Evolutionary conservation across 2,888 invertebrate species (phyloP), one percentile per base, ranked within the genome.

Genomic region (Polydrusus cervinus): DNA sequence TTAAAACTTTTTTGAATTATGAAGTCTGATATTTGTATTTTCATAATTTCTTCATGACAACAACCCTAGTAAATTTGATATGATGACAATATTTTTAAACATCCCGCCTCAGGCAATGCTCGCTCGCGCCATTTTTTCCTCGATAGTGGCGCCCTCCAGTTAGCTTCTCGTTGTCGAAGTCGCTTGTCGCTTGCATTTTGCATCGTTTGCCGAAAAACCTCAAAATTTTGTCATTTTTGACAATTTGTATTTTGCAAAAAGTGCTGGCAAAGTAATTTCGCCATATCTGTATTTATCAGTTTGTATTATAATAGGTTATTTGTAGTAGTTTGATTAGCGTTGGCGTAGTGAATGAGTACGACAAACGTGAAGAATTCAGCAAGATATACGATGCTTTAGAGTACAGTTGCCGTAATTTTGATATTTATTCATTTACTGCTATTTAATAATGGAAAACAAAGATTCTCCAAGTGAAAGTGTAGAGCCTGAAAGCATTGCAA

Each of bases 201-300:
- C 10, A 30, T 51, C 34, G 18, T 40, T 64, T 25, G 53, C 14
- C 53, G 18, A 66, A 66, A 51, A 66, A 66, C 51, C 51, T 53
- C 53, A 66, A 53, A 66, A 38, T 66, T 66, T 53, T 66, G 66
- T 64, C 64, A 64, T 49, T 64, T 49, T 64, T 64, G 64, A 64
- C 64, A 64, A 66, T 38, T n/a, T 66, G 53, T 53, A 34, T 64
- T 49, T 49, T 45, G 40, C 43, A 34, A 45, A 68, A 57, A 68
- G 30, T 57, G 25, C 55, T 45, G n/a, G 14, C 43, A 30, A 68
- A 43, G 0, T 13, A 57, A 57, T 45, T 57, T 45, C 45, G 20
- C 20, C 57, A 25, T 68, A 30, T 57, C 5, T 57, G 20, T 40
- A n/a, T 43, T 57, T 45, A 57, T 10, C 30, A 25, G 40, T 57